Evolutionary conservation across 2,888 invertebrate genomes (phyloP).

Genomic region (Acrocyrtus sp.): DNA sequence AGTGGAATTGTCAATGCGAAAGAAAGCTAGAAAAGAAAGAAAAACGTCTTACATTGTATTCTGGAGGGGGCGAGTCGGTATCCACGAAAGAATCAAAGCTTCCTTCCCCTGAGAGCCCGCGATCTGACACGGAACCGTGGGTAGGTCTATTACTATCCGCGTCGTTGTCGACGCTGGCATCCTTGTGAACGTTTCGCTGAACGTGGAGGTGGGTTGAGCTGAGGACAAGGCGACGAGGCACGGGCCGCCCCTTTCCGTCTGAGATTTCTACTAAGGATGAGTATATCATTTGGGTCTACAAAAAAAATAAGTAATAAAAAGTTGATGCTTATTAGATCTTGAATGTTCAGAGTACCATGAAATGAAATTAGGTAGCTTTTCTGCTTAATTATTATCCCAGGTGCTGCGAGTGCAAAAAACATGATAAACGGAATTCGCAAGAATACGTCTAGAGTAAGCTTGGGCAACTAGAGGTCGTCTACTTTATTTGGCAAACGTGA

Average conservation of each 20-base stretch:
- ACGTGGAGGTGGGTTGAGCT: slow-evolving; percentile 60
- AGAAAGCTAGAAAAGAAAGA: not conserved
- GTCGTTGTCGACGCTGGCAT: slow-evolving; percentile 53
- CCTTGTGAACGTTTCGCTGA: slow-evolving; percentile 52
- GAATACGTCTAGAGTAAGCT: no score
- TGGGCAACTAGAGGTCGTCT: no score
- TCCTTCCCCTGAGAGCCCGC: slow-evolving; percentile 60
- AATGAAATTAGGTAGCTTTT: no score
- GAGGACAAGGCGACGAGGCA: slow-evolving; percentile 53
- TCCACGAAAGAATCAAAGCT: slow-evolving; percentile 62
- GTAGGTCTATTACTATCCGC: slow-evolving; percentile 60
- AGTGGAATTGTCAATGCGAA: not conserved
- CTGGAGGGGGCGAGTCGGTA: slow-evolving; percentile 60
- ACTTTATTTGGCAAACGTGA: no score
- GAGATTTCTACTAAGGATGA: slow-evolving; percentile 58
- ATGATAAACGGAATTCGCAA: no score
- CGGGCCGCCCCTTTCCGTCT: slow-evolving; percentile 60
- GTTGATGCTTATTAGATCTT: no score
- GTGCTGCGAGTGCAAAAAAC: no score
- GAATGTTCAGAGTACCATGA: no score
- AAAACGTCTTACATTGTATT: slow-evolving; percentile 55
- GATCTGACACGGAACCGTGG: slow-evolving; percentile 62
- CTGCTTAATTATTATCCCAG: no score
- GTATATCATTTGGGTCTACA: slow-evolving; percentile 38
- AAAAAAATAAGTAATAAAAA: no score